Evolutionary conservation across 2,113 vertebrate species (phyloP).

Genomic region (Hyaena hyaena): DNA sequence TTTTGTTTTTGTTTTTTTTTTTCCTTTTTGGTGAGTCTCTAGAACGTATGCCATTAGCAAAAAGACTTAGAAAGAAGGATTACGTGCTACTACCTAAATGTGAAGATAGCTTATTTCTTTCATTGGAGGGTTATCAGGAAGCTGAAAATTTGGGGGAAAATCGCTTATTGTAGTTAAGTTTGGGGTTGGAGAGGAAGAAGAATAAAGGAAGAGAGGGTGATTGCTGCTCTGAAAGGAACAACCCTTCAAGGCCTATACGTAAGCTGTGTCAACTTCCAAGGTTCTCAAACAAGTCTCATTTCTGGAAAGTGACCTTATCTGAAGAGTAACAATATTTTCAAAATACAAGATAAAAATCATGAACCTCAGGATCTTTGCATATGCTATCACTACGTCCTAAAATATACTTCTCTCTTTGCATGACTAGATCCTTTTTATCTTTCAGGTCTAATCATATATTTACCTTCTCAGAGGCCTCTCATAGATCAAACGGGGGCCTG

Average conservation of each 20-base stretch:
- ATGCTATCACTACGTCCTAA: background rate
- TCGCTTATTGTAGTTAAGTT: background rate
- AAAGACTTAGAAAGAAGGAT: background rate
- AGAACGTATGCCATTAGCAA: background rate
- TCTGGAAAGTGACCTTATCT: background rate
- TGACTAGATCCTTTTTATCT: background rate
- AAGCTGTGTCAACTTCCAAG: background rate
- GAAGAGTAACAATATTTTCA: background rate
- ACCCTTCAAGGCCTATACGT: background rate
- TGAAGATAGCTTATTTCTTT: background rate
- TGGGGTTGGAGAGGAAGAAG: too few species aligned
- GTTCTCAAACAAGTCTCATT: background rate
- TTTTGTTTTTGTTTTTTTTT: too few species aligned
- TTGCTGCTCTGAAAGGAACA: too few species aligned
- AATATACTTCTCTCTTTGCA: background rate
- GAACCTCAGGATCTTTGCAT: background rate
- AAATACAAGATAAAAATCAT: background rate
- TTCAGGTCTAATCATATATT: background rate
- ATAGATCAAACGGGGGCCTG: background rate
- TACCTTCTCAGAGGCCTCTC: background rate
- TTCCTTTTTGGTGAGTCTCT: background rate
- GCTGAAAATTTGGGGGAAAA: background rate
- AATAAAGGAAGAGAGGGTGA: too few species aligned
- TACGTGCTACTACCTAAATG: background rate
- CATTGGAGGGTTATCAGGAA: background rate